Base-by-base conservation (phyloP, 2,797 vertebrate species). In the Oryzias dopingdopingensis region DNA sequence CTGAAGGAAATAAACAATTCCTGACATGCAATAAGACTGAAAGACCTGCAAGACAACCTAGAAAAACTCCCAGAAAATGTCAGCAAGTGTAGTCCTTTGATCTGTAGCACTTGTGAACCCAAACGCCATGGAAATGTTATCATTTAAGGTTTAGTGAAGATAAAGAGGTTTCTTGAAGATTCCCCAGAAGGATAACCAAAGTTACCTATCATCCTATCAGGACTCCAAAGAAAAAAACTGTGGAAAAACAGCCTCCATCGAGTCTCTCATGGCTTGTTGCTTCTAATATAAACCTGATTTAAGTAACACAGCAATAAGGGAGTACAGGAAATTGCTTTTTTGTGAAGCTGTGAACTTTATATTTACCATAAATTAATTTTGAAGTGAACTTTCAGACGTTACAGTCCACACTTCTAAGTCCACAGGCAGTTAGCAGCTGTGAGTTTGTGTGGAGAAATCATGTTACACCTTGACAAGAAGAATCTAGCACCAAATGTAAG, bases 21-120 rank as follows among this genome's bases (percentile, higher is more conserved):
- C 42, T 58, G 43, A 59, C 29, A 13, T 56, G 77, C 72, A 85
- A 77, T 79, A 73, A 62, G 61, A 62, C 22, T 57, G 70, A 67
- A 72, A 80, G 53, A 71, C 56, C 47, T 73, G 44, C 44, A 69
- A 68, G 61, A 69, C 49, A 53, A 56, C 43, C 49, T 4, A 12
- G 10, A 52, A 48, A 54, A 52, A 64, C 48, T 63, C 20, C 56
- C 48, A 40, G 57, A 52, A 59, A 67, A 68, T 70, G 59, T 58
- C 42, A 66, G 44, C 7, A 6, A 56, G 15, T 53, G 59, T 53
- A 47, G 29, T 16, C 42, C 32, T 18, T 13, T 45, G 59, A 48
- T 23, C 67, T 63, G 57, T 13, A 46, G 65, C 29, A 43, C 47
- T 44, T 20, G 42, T 56, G 42, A 65, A 64, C 52, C 49, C 23